phyloP scores from a whole-genome alignment of 2,888 invertebrate genomes.

The Acronicta leporina region DNA sequence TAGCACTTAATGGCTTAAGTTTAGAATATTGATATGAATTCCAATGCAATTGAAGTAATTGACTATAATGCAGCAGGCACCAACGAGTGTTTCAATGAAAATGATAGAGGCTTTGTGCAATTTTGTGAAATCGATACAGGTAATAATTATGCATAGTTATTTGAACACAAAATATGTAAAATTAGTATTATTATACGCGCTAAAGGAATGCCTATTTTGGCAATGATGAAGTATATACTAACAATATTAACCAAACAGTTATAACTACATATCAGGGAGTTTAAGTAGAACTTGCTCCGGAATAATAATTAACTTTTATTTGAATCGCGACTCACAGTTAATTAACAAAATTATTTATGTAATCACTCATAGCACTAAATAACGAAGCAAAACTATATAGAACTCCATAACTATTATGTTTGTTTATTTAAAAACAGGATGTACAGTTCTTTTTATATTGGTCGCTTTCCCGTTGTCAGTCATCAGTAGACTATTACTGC shows the following conservation, averaged over 20 bases:
- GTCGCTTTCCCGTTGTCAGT: constrained; percentile 41
- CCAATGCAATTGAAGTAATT: neutral
- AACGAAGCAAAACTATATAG: constrained; percentile 49
- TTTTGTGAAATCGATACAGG: constrained; percentile 1
- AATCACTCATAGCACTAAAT: constrained; percentile 57
- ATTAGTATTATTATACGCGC: neutral
- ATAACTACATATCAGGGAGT: neutral
- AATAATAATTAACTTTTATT: constrained; percentile 30
- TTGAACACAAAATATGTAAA: neutral
- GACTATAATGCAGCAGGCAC: neutral
- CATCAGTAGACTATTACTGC: constrained; percentile 46
- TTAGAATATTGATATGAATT: constrained; percentile 1
- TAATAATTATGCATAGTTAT: neutral
- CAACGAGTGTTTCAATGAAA: neutral
- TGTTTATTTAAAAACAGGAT: constrained; percentile 28
- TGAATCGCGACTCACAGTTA: constrained; percentile 48
- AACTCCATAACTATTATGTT: constrained; percentile 38
- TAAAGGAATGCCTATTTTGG: neutral
- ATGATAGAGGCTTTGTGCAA: neutral
- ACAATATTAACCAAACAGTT: neutral
- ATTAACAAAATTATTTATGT: constrained; percentile 62
- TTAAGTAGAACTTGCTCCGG: neutral
- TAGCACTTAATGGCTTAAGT: neutral
- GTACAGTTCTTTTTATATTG: constrained; percentile 44
- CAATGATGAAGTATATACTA: neutral